These are phyloP conservation scores for Pristionchus entomophagus DNA, from an alignment of 2,888 invertebrate species.

Conservation along the genomic window DNA sequence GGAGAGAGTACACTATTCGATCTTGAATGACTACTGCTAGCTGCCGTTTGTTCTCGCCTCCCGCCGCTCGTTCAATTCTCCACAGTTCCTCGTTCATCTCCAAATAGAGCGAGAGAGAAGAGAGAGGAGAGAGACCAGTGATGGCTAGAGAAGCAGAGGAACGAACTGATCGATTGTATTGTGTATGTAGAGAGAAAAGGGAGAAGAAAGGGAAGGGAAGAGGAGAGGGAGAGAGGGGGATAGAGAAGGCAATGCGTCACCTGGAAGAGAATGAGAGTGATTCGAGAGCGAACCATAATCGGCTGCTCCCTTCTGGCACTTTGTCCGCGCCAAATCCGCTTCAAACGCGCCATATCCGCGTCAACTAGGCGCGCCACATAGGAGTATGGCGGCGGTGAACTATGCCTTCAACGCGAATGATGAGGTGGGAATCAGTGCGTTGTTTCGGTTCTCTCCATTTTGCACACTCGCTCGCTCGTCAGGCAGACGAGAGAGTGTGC, in stretches of 20 bases:
- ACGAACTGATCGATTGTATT: constrained; percentile 16
- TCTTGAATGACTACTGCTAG: too few relatives aligned
- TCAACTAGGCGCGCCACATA: too few relatives aligned
- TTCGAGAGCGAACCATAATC: neutral
- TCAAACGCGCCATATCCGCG: too few relatives aligned
- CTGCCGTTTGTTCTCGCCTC: neutral
- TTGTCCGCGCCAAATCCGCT: neutral
- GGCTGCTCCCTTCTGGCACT: neutral
- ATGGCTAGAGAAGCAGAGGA: constrained; percentile 14
- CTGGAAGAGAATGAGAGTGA: neutral
- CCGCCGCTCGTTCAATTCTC: neutral
- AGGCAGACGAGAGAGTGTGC: too few relatives aligned
- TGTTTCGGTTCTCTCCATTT: too few relatives aligned
- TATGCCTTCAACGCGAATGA: constrained; percentile 8
- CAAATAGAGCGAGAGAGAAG: neutral
- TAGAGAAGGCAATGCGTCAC: constrained; percentile 12
- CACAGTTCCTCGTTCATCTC: constrained; percentile 6
- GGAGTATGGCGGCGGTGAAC: constrained; percentile 6
- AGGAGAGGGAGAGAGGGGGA: neutral
- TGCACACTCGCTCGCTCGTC: too few relatives aligned
- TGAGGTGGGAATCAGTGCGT: constrained; percentile 21
- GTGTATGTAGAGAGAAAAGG: neutral
- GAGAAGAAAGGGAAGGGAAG: neutral
- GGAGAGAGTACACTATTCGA: too few relatives aligned
- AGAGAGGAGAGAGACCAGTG: neutral